Evolutionary conservation across 2,888 invertebrate species (phyloP).

Genomic region (Poecilobothrus nobilitatus): DNA sequence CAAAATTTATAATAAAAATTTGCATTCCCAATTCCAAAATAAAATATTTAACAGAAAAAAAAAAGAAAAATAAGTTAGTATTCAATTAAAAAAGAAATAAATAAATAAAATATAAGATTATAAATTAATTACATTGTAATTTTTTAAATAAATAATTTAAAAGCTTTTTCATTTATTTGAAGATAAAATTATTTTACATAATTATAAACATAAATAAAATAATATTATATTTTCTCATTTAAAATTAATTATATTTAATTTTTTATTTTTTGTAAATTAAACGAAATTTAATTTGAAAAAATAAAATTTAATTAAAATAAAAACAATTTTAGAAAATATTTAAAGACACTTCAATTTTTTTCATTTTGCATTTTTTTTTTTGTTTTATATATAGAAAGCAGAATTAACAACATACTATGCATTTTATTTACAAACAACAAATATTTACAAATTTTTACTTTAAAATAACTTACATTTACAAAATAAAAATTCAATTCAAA

Average conservation of each 20-base stretch:
- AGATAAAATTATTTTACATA: background rate
- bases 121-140: background rate
- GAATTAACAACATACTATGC: background rate
- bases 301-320: too few species aligned
- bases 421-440: background rate
- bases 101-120: background rate
- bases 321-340: background rate
- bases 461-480: background rate
- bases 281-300: too few species aligned
- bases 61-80: background rate
- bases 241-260: background rate
- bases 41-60: background rate
- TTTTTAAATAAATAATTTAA: background rate
- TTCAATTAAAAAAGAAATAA: background rate
- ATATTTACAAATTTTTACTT: background rate
- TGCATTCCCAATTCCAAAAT: slow-evolving; percentile 4
- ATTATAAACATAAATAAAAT: background rate
- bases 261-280: background rate
- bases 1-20: background rate
- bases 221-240: background rate
- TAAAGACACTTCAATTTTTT: background rate
- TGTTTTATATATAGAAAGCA: too few species aligned
- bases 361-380: too few species aligned
- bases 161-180: background rate
- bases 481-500: background rate